Evolutionary conservation across 2,797 vertebrate species (phyloP), one percentile per base, ranked within the genome.

Genomic region (Pipistrellus kuhlii): DNA sequence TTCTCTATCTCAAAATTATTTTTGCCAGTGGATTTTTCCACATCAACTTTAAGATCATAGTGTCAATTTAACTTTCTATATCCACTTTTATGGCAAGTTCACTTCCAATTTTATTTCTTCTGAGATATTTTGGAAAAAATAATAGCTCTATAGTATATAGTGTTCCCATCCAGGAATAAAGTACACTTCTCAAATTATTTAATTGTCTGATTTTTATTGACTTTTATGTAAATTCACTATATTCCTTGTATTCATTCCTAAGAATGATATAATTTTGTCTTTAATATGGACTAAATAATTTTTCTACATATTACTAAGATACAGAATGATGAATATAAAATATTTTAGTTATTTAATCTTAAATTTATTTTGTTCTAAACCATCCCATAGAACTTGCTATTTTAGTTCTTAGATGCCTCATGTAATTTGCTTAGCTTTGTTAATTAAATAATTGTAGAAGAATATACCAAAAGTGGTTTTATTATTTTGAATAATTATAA

Each of bases 81-180:
- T 83, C 41, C 72, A 57, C 48, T 90, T 25, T 64, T 68, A 38
- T 57, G 59, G 44, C 17, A 69, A 27, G 66, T 62, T 84, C 4
- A 64, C 69, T 90, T 96, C 27, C 32, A 15, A n/a, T 90, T 94
- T 94, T 23, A 78, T 62, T 78, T 90, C 44, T 72, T 87, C 41
- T 57, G 8, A 53, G 8, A 53, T 91, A 88, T 59, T 62, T 80
- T 69, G 23, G 41, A 76, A 75, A 93, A 93, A 87, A 77, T n/a
- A 3, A 2, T 88, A 46, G 77, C 18, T 78, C 62, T 86, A 13
- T 73, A 90, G 44, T 21, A n/a, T 71, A 77, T 3, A 38, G 21
- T 35, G 25, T 85, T 78, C 82, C n/a, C 14, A 66, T n/a, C 38
- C 14, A 88, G 46, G n/a, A 76, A 82, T 64, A 71, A 85, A 83